Evolutionary conservation across 1,140 invertebrate species (phyloP).

Genomic region (Phymastichus coffea): DNA sequence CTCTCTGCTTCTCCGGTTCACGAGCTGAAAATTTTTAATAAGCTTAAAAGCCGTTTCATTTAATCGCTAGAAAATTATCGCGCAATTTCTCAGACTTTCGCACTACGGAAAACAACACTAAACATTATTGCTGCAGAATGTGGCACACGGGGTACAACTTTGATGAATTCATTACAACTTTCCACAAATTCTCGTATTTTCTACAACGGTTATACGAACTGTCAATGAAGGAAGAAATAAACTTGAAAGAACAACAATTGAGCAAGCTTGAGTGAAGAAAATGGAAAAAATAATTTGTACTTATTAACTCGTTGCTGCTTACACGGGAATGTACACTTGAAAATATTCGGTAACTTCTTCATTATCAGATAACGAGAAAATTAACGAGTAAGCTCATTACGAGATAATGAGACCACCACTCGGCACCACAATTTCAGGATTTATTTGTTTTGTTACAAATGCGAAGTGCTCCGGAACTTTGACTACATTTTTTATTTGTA

Average conservation of each 20-base stretch:
- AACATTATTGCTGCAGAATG: not conserved
- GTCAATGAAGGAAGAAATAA: no score
- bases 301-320: constrained; percentile 15
- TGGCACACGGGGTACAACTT: no score
- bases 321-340: not conserved
- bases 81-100: no score
- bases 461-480: not conserved
- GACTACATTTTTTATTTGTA: no score
- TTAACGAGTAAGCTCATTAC: constrained; percentile 27
- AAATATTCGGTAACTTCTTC: constrained; percentile 9
- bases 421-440: not conserved
- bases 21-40: not conserved
- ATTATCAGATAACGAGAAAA: constrained; percentile 24
- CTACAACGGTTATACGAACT: no score
- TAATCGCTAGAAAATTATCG: no score
- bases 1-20: not conserved
- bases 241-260: no score
- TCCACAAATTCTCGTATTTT: no score
- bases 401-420: constrained; percentile 13
- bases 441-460: constrained; percentile 13
- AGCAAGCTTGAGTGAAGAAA: no score
- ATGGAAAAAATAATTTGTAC: constrained; percentile 1
- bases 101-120: no score
- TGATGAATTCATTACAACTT: no score
- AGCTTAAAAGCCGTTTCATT: not conserved